Percentiles rank a stretch among this genome's conserved stretches.
These are phyloP conservation scores for Cyrtonyx montezumae DNA, from an alignment of 2,113 vertebrate species.

Conservation along the genomic window DNA sequence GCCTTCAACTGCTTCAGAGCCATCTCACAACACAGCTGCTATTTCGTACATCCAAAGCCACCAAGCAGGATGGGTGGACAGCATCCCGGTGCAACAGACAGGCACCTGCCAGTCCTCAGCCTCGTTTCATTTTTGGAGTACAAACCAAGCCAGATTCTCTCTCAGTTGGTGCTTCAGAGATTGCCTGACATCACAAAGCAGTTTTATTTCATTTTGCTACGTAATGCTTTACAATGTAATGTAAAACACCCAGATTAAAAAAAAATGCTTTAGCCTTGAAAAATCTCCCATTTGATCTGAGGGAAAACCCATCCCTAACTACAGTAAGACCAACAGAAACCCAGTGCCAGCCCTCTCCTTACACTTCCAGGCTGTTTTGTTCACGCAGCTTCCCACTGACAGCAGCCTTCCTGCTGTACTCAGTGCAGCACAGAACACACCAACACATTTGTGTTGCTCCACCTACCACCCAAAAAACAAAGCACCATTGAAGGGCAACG, in stretches of 20 bases:
- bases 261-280: fast-evolving
- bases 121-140: not conserved
- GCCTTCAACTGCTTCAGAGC: not conserved
- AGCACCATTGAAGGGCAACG: not conserved
- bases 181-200: fast-evolving
- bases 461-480: not conserved
- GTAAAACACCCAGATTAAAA: not conserved
- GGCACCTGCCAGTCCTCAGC: fast-evolving
- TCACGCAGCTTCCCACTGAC: fast-evolving
- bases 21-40: fast-evolving
- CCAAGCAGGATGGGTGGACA: no score
- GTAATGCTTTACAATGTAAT: fast-evolving
- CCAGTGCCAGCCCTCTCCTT: no score
- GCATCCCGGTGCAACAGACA: fast-evolving
- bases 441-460: not conserved
- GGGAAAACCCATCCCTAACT: not conserved
- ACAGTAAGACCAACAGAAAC: not conserved
- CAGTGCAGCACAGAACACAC: not conserved
- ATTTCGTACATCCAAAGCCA: fast-evolving
- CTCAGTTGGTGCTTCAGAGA: fast-evolving
- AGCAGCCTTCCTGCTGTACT: not conserved
- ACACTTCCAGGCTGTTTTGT: not conserved
- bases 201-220: not conserved
- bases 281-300: not conserved
- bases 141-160: not conserved